Evolutionary conservation across 2,888 invertebrate species (phyloP).

Genomic region (Vanessa cardui): DNA sequence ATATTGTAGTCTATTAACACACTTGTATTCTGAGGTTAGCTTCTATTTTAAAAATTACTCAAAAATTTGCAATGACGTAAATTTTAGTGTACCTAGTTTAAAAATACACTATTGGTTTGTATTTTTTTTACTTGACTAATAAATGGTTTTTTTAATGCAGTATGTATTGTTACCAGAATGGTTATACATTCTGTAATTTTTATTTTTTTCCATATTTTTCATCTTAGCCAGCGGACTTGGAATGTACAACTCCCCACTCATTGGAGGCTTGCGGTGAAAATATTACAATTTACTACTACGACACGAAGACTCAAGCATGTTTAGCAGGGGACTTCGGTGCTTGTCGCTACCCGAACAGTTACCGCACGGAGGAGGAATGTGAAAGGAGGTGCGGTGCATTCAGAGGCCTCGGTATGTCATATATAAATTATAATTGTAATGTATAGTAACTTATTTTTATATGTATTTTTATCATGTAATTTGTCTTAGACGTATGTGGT

Average conservation of each 20-base stretch:
- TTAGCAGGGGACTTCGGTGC: conserved; percentile 81
- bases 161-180: not conserved
- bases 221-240: conserved; percentile 49
- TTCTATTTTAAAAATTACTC: too few relatives aligned
- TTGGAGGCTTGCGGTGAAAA: conserved; percentile 87
- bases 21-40: too few relatives aligned
- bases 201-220: too few relatives aligned
- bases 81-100: too few relatives aligned
- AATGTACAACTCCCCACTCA: conserved; percentile 85
- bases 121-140: too few relatives aligned
- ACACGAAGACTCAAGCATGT: conserved; percentile 81
- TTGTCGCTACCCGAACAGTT: conserved; percentile 89
- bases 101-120: too few relatives aligned
- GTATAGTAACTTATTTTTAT: conserved; percentile 20
- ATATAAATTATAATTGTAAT: not conserved
- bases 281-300: conserved; percentile 88
- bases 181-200: not conserved
- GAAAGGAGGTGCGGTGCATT: conserved; percentile 89
- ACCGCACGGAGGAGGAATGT: conserved; percentile 89
- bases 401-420: conserved; percentile 84
- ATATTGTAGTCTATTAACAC: too few relatives aligned
- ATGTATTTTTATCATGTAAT: not conserved
- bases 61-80: too few relatives aligned
- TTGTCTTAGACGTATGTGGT: conserved; percentile 86
- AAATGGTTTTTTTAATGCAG: too few relatives aligned